Base-by-base conservation (phyloP, 2,888 invertebrate species). In the Xanthia icteritia region DNA sequence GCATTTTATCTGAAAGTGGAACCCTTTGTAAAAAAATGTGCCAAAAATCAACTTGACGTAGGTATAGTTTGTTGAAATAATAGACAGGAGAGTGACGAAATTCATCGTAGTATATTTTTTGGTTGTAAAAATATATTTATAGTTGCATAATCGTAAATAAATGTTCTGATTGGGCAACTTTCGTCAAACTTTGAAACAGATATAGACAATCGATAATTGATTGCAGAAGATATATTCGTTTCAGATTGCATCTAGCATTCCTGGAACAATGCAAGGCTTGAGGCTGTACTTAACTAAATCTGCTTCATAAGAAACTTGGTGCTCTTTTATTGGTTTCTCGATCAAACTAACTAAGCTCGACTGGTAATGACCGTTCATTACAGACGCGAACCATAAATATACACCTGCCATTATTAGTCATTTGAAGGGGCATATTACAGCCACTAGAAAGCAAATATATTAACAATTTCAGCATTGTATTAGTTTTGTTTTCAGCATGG, bases 341-440 rank as follows among this genome's bases (percentile, higher is more conserved):
- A 85, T 90, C 3, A 90, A 76, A 81, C 91, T 92, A n/a, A 89
- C 81, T 36, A 92, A 77, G 51, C 81, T 88, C 0, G 90, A 88
- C 31, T 89, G 90, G 68, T 90, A 91, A 31, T 85, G 88, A 66
- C 78, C 79, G 73, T 88, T 90, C 1, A 91, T 79, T 6, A 90
- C 73, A 76, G 81, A 91, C 0, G 93, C 90, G 31, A 92, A 94
- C 89, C 91, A 88, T 89, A 6, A 94, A 83, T 1, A 88, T 36
- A 36, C 31, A 76, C 39, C 79, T 84, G 0, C 81, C 66, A 5
- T 45, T 54, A 63, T 36, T 63, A 11, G 54, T 66, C 11, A 74
- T 72, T 9, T 73, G 8, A 48, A 71, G 17, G 4, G 66, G 74
- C 2, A 88, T 72, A 4, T 54, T 70, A 71, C 61, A 73, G 1